Conservation (phyloP, 2,797 vertebrate species). For the Anolis apletophallus region DNA sequence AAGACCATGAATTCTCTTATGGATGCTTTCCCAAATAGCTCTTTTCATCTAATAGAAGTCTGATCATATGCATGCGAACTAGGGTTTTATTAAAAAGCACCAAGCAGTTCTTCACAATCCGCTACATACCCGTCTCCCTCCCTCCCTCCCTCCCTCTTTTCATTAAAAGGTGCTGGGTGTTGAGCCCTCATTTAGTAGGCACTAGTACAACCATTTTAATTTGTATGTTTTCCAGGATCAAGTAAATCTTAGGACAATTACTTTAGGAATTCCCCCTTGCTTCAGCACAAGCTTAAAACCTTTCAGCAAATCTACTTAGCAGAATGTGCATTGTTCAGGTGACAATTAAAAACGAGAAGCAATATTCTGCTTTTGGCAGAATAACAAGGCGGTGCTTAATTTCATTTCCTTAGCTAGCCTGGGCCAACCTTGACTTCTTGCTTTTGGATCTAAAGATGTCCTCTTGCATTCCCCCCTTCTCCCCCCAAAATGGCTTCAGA, state of each 20-base stretch:
- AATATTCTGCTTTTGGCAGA: constrained; percentile 52
- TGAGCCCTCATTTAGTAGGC: not conserved
- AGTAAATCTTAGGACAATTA: constrained; percentile 57
- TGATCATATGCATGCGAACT: not conserved
- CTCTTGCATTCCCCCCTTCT: not conserved
- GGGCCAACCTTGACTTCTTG: constrained; percentile 42
- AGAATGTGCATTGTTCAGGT: constrained; percentile 39
- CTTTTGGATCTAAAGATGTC: constrained; percentile 44
- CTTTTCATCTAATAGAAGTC: not conserved
- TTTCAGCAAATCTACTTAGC: constrained; percentile 58
- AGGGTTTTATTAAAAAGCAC: not conserved
- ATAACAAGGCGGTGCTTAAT: constrained; percentile 48
- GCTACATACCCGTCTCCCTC: too few relatives aligned
- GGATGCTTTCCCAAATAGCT: not conserved
- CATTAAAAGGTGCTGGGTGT: not conserved
- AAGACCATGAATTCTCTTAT: too few relatives aligned
- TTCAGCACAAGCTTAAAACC: constrained; percentile 54
- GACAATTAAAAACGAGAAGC: constrained; percentile 62
- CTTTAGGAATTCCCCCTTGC: constrained; percentile 37
- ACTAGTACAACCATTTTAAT: constrained; percentile 4
- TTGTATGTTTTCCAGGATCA: constrained; percentile 30
- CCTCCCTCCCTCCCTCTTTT: not conserved
- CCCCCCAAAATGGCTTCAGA: not conserved
- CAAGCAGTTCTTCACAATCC: not conserved
- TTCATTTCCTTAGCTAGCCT: constrained; percentile 49